phyloP scores from a whole-genome alignment of 2,797 vertebrate genomes.

The Rhinatrema bivittatum region DNA sequence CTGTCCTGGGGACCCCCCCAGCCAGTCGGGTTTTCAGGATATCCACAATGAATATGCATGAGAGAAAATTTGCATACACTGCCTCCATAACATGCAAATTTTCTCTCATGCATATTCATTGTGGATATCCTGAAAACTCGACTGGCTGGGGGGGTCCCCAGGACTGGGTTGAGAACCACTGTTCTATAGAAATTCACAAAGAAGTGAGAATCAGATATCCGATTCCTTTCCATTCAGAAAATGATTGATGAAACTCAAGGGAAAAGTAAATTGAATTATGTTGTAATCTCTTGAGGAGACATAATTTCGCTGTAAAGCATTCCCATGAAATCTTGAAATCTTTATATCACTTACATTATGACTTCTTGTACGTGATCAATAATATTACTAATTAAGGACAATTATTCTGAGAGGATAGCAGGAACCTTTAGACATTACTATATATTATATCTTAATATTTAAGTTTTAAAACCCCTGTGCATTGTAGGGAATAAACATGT shows the following conservation, averaged over 20 bases:
- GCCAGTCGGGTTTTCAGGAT: no score
- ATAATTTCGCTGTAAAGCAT: conserved; percentile 60
- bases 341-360: conserved; percentile 44
- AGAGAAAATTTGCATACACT: no score
- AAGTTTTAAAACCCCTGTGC: background rate
- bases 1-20: no score
- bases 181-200: conserved; percentile 37
- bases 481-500: conserved; percentile 6
- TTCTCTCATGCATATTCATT: no score
- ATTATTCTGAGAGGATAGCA: conserved; percentile 49
- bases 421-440: conserved; percentile 36
- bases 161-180: no score
- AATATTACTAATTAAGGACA: conserved; percentile 62
- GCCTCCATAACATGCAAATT: no score
- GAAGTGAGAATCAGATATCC: conserved; percentile 38
- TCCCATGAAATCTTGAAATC: conserved; percentile 48
- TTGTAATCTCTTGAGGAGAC: conserved; percentile 58
- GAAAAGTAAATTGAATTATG: conserved; percentile 61
- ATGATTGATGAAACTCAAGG: conserved; percentile 54
- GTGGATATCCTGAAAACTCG: no score
- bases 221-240: conserved; percentile 39
- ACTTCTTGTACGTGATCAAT: conserved; percentile 55
- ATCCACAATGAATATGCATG: no score
- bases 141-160: no score
- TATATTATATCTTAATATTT: conserved; percentile 16